A percentile compares a stretch with the other conserved stretches of the same genome.
These are phyloP conservation scores for Columbina picui DNA, from an alignment of 2,113 vertebrate species.

Conservation along the genomic window DNA sequence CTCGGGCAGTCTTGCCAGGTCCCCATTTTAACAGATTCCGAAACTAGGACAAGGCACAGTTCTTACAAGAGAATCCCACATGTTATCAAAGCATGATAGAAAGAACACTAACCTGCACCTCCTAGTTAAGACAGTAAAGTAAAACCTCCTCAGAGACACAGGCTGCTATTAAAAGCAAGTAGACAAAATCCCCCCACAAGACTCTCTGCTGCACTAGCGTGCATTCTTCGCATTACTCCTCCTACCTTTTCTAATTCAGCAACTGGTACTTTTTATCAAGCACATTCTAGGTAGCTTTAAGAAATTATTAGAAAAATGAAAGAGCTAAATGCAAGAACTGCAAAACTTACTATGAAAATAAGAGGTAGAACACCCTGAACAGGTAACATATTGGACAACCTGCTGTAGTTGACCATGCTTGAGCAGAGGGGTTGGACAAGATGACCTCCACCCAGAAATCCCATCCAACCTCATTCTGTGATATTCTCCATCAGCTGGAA, in stretches of 20 bases:
- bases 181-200: background rate
- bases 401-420: background rate
- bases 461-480: background rate
- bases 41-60: background rate
- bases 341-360: background rate
- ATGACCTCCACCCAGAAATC: background rate
- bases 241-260: background rate
- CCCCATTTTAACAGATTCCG: background rate
- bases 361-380: background rate
- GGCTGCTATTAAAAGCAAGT: background rate
- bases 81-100: background rate
- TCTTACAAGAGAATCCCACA: background rate
- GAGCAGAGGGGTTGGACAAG: background rate
- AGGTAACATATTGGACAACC: background rate
- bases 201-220: background rate
- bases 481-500: background rate
- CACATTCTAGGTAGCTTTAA: background rate
- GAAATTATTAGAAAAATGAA: background rate
- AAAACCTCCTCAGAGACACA: background rate
- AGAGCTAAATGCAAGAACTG: background rate
- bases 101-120: background rate
- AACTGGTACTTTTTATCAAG: background rate
- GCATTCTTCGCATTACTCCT: background rate
- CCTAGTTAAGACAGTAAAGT: background rate
- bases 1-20: background rate